Base-by-base conservation (phyloP, 37 sponge, comb jelly and placozoan species). In the Aplysina aerophoba region DNA sequence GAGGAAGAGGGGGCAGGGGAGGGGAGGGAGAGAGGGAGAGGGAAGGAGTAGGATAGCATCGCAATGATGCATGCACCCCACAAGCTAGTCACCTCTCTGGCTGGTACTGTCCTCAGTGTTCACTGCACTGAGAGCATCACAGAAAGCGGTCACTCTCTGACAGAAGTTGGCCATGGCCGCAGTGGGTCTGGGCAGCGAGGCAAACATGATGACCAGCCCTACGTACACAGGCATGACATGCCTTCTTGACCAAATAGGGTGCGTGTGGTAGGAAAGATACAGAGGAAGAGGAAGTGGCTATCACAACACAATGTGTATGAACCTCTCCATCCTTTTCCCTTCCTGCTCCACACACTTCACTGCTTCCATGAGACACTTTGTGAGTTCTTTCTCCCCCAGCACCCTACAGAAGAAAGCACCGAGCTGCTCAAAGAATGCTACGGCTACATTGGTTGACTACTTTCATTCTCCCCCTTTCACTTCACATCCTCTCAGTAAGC, bases 281-380 rank as follows among this genome's bases (percentile, higher is more conserved):
- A n/a, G n/a, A n/a, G n/a, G n/a, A n/a, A n/a, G n/a, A n/a, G n/a
- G n/a, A n/a, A n/a, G n/a, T n/a, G n/a, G n/a, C n/a, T n/a, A n/a
- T n/a, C n/a, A n/a, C n/a, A n/a, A n/a, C n/a, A n/a, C n/a, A n/a
- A 65, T 30, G 27, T 30, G 27, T 16, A 16, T 30, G 34, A 33
- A 69, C 71, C 71, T 69, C 17, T 69, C 34, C 71, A 69, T 69
- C 28, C 8, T 44, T 3, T 8, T 3, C 8, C 50, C 50, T 44
- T 44, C 50, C 50, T 69, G 34, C 34, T 69, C 71, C 28, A 69
- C 34, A 27, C 71, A 69, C 71, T 69, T 11, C 34, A 30, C 71
- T 24, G 34, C 71, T 34, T 31, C 71, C 28, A 27, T 31, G 1
- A 69, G 71, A 69, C 71, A 69, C 34, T 69, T 31, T 1, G 28